These are phyloP conservation scores for Oplegnathus fasciatus DNA, from an alignment of 2,113 vertebrate species.

Conservation along the genomic window DNA sequence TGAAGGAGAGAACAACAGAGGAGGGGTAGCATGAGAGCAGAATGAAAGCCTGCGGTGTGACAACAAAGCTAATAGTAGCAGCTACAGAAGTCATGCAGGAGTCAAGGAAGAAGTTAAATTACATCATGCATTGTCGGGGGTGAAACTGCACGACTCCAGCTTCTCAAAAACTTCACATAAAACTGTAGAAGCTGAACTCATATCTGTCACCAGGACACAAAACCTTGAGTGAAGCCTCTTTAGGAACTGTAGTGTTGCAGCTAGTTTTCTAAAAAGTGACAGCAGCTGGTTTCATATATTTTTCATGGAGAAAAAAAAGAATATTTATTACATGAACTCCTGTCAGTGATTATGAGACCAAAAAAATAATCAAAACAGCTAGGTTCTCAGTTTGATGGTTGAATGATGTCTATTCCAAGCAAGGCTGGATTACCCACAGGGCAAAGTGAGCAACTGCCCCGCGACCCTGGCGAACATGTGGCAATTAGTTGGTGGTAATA, in stretches of 20 bases:
- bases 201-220: conserved; percentile 38
- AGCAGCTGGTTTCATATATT: not conserved
- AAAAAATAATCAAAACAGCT: too few species aligned
- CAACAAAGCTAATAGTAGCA: conserved; percentile 43
- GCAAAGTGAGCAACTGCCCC: not conserved
- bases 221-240: not conserved
- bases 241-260: not conserved
- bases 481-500: not conserved
- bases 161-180: not conserved
- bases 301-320: not conserved
- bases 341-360: not conserved
- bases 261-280: not conserved
- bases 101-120: conserved; percentile 50
- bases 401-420: too few species aligned
- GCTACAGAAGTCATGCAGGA: conserved; percentile 59
- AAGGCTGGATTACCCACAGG: not conserved
- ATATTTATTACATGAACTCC: not conserved
- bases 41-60: conserved; percentile 31
- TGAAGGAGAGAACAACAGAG: not conserved
- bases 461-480: too few species aligned
- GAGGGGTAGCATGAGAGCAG: conserved; percentile 8
- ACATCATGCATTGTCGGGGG: conserved; percentile 44
- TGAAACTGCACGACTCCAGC: conserved; percentile 3
- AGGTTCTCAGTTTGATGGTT: not conserved
- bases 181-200: conserved; percentile 11